Evolutionary conservation across 2,797 vertebrate species (phyloP), one percentile per base, ranked within the genome.

Genomic region (Gymnocypris eckloni): DNA sequence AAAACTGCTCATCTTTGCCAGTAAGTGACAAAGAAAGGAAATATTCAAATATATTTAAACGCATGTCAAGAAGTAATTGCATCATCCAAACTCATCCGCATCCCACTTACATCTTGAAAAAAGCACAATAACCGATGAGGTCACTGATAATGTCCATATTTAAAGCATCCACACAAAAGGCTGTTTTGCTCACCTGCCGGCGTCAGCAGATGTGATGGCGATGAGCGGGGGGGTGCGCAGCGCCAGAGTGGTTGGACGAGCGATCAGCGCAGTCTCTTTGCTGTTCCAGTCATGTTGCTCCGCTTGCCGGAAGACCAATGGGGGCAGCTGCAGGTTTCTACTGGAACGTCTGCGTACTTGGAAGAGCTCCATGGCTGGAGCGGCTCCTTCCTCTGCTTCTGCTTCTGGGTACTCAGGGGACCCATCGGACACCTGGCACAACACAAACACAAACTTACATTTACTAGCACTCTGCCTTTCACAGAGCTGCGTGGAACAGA

Each of bases 171-270:
- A 80, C 39, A 85, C 39, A 73, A 33, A 66, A 61, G 70, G 2
- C 56, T 16, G 20, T 72, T 56, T 33, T 41, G 8, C 86, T 88
- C 37, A 97, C 96, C 96, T 95, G 89, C 87, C 94, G 75, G 93
- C 91, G 25, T 97, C 96, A 0, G 95, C 96, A 33, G 96, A 92
- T 6, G 96, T 97, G 89, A 97, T 95, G 54, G 96, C 96, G 85
- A 97, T 97, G 87, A 96, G 88, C 0, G 96, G 96, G 86, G 95
- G 93, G 37, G 90, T 93, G 89, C 93, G 94, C 85, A 96, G 86
- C 0, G 95, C 93, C 83, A 97, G 94, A 41, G 93, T 95, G 0
- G 90, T 95, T 0, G 96, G 96, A 52, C 96, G 92, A 69, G 92
- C 84, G 2, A 94, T 81, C 59, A 66, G 87, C 37, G 96, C 96